A percentile compares a stretch with the other conserved stretches of the same genome.
These are phyloP conservation scores for Alcedo quadribrachys DNA, from an alignment of 2,797 vertebrate genomes.

Conservation along the genomic window DNA sequence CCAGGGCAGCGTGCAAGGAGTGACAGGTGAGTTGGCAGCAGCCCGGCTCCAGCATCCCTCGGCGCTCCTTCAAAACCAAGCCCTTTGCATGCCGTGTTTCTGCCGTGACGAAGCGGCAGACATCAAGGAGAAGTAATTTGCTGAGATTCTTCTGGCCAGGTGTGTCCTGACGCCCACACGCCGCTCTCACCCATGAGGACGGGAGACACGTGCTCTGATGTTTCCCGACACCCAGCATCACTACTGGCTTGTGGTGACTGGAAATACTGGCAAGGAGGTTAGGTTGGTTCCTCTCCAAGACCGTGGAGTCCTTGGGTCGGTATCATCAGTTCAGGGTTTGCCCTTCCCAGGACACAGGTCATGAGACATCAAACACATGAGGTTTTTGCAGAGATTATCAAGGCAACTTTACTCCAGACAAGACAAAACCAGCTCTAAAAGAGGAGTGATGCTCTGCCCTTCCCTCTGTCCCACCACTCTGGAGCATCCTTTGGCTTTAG, in stretches of 20 bases:
- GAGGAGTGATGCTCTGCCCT: background rate
- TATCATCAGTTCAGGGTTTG: background rate
- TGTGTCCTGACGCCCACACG: conserved; percentile 25
- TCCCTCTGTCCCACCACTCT: background rate
- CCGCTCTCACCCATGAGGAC: background rate
- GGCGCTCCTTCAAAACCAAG: conserved; percentile 47
- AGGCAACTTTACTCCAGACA: background rate
- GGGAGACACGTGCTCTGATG: conserved; percentile 63
- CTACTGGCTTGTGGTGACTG: conserved; percentile 29
- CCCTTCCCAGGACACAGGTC: background rate
- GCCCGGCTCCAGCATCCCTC: background rate
- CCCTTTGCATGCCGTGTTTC: conserved; percentile 43
- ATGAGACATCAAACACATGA: background rate
- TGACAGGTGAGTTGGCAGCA: conserved; percentile 71
- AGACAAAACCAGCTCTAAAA: background rate
- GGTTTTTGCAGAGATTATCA: background rate
- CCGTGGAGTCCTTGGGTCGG: background rate
- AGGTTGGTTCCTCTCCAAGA: background rate
- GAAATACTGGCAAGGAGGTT: background rate
- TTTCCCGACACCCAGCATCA: conserved; percentile 10
- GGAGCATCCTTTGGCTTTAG: conserved; percentile 17
- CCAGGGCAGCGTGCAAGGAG: background rate
- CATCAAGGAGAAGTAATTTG: conserved; percentile 70
- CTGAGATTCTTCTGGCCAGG: conserved; percentile 65
- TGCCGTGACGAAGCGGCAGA: conserved; percentile 45